phyloP scores from a whole-genome alignment of 2,797 vertebrate species.

The Percopsis omiscomaycus region DNA sequence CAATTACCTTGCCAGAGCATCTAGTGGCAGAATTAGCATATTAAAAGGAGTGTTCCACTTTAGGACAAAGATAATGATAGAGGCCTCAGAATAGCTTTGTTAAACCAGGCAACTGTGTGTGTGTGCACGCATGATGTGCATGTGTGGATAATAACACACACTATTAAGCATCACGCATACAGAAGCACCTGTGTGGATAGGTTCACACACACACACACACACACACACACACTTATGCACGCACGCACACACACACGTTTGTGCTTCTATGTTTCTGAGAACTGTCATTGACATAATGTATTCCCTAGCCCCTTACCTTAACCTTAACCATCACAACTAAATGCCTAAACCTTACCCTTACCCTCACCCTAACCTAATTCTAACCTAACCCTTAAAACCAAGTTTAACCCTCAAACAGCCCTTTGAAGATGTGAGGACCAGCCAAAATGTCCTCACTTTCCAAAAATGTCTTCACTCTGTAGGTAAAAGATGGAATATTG shows the following conservation, averaged over 20 bases:
- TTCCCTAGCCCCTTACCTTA: too few species aligned
- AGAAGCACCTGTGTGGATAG: neutral
- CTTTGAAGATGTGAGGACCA: too few species aligned
- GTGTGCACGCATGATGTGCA: neutral
- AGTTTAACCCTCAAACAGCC: too few species aligned
- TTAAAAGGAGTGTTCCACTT: slow-evolving; percentile 57
- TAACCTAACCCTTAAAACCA: too few species aligned
- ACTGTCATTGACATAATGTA: too few species aligned
- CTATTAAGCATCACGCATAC: neutral
- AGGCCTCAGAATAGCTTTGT: slow-evolving; percentile 54
- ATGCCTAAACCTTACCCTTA: too few species aligned
- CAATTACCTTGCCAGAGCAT: slow-evolving; percentile 64
- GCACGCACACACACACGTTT: neutral
- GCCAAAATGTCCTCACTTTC: too few species aligned
- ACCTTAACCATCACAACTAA: too few species aligned
- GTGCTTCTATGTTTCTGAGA: too few species aligned
- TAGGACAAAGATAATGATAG: slow-evolving; percentile 64
- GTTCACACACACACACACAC: slow-evolving; percentile 1
- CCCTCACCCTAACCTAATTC: too few species aligned
- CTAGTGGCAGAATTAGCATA: slow-evolving; percentile 57
- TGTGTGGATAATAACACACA: neutral
- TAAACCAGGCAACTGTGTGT: slow-evolving; percentile 21
- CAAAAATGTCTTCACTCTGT: too few species aligned
- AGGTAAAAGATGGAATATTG: too few species aligned
- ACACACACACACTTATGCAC: neutral